Percentiles rank a stretch among this genome's conserved stretches.
phyloP scores from a whole-genome alignment of 2,797 vertebrate species.

The Fistularia commersonii region DNA sequence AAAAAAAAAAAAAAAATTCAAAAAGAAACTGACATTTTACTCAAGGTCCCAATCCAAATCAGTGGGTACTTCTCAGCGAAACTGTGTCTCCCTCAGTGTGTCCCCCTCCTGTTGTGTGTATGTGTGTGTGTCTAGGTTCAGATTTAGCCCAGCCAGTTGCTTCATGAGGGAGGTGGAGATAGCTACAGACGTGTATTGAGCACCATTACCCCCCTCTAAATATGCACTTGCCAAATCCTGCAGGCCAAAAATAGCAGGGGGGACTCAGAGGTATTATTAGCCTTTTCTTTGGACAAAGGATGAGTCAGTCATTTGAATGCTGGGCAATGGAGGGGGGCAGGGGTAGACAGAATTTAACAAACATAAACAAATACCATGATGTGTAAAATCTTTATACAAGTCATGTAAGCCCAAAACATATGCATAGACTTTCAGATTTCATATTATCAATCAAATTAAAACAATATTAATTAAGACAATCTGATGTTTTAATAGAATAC shows the following conservation, averaged over 20 bases:
- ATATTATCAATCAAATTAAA: too few species aligned
- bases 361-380: slow-evolving; percentile 13
- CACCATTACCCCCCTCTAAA: slow-evolving; percentile 19
- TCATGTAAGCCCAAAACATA: too few species aligned
- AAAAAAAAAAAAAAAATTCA: too few species aligned
- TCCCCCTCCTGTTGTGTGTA: slow-evolving; percentile 4
- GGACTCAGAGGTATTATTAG: slow-evolving; percentile 71
- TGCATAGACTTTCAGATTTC: too few species aligned
- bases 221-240: slow-evolving; percentile 32
- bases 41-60: neutral
- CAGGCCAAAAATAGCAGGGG: slow-evolving; percentile 67
- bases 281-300: slow-evolving; percentile 38
- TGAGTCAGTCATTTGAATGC: slow-evolving; percentile 39
- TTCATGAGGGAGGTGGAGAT: slow-evolving; percentile 5
- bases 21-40: neutral
- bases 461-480: too few species aligned
- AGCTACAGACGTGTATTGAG: slow-evolving; percentile 16
- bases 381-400: too few species aligned
- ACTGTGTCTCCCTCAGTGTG: slow-evolving; percentile 10
- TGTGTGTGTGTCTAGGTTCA: slow-evolving; percentile 19
- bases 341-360: slow-evolving; percentile 24
- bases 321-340: slow-evolving; percentile 24
- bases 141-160: slow-evolving; percentile 25
- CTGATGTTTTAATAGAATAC: too few species aligned
- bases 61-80: slow-evolving; percentile 26